Conservation (phyloP, 2,113 vertebrate species). For the Carassius gibelio region DNA sequence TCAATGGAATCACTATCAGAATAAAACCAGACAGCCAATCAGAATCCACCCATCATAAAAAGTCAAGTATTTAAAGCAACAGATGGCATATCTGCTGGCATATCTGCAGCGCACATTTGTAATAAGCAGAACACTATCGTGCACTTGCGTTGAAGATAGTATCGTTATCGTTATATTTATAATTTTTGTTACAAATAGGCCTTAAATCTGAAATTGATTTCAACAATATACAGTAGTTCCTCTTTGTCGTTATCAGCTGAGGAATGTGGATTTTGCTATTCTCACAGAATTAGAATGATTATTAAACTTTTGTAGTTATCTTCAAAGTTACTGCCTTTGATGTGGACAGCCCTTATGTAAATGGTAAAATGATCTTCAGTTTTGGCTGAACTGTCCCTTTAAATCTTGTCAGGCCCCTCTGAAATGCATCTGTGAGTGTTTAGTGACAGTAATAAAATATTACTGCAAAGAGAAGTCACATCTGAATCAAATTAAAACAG, state of each 20-base stretch:
- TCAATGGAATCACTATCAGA: no score
- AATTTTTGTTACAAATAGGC: no score
- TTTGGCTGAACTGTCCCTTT: background rate
- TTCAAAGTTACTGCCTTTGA: background rate
- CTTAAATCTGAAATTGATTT: no score
- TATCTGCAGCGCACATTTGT: no score
- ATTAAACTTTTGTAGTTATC: background rate
- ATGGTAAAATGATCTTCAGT: background rate
- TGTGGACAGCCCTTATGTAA: background rate
- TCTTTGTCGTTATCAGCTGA: no score
- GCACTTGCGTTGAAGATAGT: no score
- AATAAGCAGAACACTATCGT: no score
- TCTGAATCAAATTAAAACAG: background rate
- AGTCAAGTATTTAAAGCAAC: no score
- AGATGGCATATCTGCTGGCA: no score
- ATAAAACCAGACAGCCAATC: no score
- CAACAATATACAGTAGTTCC: no score
- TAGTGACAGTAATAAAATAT: slow-evolving; percentile 1
- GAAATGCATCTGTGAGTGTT: background rate
- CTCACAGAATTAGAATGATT: background rate
- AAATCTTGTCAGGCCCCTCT: background rate
- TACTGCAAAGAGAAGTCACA: background rate
- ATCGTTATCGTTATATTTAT: no score
- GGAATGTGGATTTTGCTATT: background rate
- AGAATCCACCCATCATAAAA: background rate